A percentile compares a stretch with the other conserved stretches of the same genome.
Evolutionary conservation across 2,888 invertebrate species (phyloP).

Genomic region (Parnassius mnemosyne): DNA sequence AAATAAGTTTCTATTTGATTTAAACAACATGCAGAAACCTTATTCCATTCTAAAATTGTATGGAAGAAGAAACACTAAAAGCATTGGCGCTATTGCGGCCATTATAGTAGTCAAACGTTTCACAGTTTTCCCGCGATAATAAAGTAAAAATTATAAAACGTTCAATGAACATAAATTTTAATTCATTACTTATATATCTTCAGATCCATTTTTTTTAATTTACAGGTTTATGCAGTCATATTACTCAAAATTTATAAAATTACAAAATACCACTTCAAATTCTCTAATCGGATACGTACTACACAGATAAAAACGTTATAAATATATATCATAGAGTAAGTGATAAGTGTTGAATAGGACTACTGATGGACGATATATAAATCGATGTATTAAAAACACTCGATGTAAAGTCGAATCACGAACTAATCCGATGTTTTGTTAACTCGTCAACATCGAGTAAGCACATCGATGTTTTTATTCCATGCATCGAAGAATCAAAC

Average conservation of each 20-base stretch:
- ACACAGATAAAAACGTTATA: constrained; percentile 18
- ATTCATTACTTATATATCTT: constrained; percentile 24
- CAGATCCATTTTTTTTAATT: constrained; percentile 20
- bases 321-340: too few species aligned
- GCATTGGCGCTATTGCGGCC: constrained; percentile 80
- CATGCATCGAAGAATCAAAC: too few species aligned
- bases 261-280: constrained; percentile 31
- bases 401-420: too few species aligned
- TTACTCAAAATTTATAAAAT: constrained; percentile 25
- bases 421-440: too few species aligned
- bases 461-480: too few species aligned
- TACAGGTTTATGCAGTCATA: constrained; percentile 16
- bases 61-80: constrained; percentile 66
- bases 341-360: too few species aligned
- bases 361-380: too few species aligned
- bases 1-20: constrained; percentile 51
- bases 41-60: constrained; percentile 54
- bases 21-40: constrained; percentile 45
- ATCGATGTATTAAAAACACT: too few species aligned
- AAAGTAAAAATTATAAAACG: constrained; percentile 33
- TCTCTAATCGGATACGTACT: constrained; percentile 26
- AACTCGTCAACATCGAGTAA: too few species aligned
- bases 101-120: constrained; percentile 76
- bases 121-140: constrained; percentile 77
- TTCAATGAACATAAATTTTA: constrained; percentile 30